Evolutionary conservation across 2,113 vertebrate genomes (phyloP).

Genomic region (Corythoichthys haematopterus): DNA sequence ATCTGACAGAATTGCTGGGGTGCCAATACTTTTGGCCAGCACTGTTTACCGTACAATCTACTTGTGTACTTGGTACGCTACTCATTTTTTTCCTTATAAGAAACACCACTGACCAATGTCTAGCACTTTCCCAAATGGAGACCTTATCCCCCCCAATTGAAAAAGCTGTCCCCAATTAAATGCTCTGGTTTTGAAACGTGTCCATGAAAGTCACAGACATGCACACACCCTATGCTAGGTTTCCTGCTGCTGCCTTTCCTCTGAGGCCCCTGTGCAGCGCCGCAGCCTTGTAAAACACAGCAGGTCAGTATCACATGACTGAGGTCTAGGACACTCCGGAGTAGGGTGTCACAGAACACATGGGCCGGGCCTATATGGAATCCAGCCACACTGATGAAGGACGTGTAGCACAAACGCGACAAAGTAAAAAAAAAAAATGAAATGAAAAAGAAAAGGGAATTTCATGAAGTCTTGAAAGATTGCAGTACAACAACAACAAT

Average conservation of each 20-base stretch:
- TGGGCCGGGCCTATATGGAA: slow-evolving; percentile 42
- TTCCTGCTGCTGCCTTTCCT: slow-evolving; percentile 63
- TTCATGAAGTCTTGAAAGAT: slow-evolving; percentile 13
- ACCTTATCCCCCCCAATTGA: background rate
- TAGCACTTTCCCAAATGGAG: background rate
- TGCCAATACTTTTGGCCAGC: too few relatives aligned
- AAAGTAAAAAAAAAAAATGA: background rate
- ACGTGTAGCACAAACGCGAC: slow-evolving; percentile 3
- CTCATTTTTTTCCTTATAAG: background rate
- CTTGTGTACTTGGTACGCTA: background rate
- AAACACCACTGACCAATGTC: background rate
- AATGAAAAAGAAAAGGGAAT: slow-evolving; percentile 8
- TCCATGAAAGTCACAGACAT: slow-evolving; percentile 19
- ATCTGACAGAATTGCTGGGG: too few relatives aligned
- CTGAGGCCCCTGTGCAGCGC: slow-evolving; percentile 46
- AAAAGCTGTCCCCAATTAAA: slow-evolving; percentile 6
- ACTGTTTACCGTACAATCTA: background rate
- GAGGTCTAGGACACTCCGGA: slow-evolving; percentile 53
- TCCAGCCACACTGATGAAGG: slow-evolving; percentile 21
- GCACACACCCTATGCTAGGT: slow-evolving; percentile 35
- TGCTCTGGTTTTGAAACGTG: background rate
- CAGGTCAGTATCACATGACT: slow-evolving; percentile 65
- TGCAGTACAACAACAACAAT: slow-evolving; percentile 32
- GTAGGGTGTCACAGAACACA: slow-evolving; percentile 58
- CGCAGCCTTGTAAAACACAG: slow-evolving; percentile 69